These are phyloP conservation scores for Megalonaias nervosa DNA, from an alignment of 1,140 invertebrate species.

Conservation along the genomic window DNA sequence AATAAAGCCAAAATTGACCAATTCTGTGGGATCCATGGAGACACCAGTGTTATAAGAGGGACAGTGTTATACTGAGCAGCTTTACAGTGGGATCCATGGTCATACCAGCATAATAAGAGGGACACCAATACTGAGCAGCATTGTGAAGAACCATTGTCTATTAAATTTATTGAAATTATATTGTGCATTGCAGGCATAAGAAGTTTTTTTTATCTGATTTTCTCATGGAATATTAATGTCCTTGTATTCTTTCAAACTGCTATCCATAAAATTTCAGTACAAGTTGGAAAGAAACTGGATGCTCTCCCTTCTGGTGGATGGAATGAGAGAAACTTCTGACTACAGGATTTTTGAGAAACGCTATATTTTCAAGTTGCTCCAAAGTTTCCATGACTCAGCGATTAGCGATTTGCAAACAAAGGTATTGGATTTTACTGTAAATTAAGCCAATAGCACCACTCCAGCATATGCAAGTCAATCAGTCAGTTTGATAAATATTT, in stretches of 20 bases:
- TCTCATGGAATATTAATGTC: not conserved
- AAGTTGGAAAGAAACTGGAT: constrained; percentile 79
- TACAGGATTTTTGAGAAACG: constrained; percentile 76
- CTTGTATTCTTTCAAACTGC: not conserved
- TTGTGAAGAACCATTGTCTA: too few species aligned
- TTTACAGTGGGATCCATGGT: too few species aligned
- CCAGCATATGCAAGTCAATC: not conserved
- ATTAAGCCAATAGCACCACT: not conserved
- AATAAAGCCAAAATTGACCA: too few species aligned
- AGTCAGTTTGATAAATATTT: not conserved
- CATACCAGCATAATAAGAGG: too few species aligned
- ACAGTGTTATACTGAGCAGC: too few species aligned
- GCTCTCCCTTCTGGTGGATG: constrained; percentile 79
- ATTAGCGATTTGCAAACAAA: constrained; percentile 47
- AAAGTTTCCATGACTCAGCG: constrained; percentile 73
- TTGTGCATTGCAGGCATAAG: not conserved
- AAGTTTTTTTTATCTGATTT: not conserved
- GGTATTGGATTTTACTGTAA: constrained; percentile 14
- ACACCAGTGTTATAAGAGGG: too few species aligned
- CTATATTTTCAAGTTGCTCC: constrained; percentile 76
- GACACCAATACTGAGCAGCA: too few species aligned
- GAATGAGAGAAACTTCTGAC: constrained; percentile 76
- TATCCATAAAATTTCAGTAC: constrained; percentile 39
- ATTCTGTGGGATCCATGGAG: too few species aligned
- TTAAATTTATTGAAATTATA: not conserved